Conservation (phyloP, 2,888 invertebrate species). For the Parasteatoda lunata region DNA sequence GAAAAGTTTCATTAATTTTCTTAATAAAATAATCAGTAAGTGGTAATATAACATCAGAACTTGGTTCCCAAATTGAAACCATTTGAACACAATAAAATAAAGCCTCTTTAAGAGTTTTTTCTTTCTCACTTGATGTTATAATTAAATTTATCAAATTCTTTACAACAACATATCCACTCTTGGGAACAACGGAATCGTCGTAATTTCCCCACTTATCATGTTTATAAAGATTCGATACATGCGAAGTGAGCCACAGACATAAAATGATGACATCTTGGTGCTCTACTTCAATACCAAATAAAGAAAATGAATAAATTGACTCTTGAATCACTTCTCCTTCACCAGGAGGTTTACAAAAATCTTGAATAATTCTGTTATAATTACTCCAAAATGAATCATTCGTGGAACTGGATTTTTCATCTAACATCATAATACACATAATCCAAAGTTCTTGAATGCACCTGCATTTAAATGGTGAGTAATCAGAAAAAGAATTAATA, state of each 20-base stretch:
- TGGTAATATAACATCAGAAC: conserved; percentile 36
- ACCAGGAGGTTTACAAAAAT: background rate
- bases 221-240: conserved; percentile 46
- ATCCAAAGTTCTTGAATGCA: conserved; percentile 61
- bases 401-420: conserved; percentile 6
- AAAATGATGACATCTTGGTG: conserved; percentile 6
- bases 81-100: conserved; percentile 35
- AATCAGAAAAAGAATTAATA: background rate
- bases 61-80: conserved; percentile 47
- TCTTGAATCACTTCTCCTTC: background rate
- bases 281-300: conserved; percentile 4
- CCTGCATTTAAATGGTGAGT: conserved; percentile 41
- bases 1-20: conserved; percentile 46
- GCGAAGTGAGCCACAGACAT: conserved; percentile 52
- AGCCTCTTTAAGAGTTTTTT: conserved; percentile 18
- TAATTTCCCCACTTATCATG: conserved; percentile 25
- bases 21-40: conserved; percentile 54
- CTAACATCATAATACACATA: conserved; percentile 40
- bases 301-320: conserved; percentile 16
- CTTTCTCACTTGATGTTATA: conserved; percentile 6
- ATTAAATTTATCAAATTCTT: conserved; percentile 29
- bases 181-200: background rate
- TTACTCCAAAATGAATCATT: conserved; percentile 50
- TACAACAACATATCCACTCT: conserved; percentile 36
- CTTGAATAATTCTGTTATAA: conserved; percentile 20